A percentile compares a stretch with the other conserved stretches of the same genome.
phyloP scores from a whole-genome alignment of 2,888 invertebrate species.

The Calameuta idolon region DNA sequence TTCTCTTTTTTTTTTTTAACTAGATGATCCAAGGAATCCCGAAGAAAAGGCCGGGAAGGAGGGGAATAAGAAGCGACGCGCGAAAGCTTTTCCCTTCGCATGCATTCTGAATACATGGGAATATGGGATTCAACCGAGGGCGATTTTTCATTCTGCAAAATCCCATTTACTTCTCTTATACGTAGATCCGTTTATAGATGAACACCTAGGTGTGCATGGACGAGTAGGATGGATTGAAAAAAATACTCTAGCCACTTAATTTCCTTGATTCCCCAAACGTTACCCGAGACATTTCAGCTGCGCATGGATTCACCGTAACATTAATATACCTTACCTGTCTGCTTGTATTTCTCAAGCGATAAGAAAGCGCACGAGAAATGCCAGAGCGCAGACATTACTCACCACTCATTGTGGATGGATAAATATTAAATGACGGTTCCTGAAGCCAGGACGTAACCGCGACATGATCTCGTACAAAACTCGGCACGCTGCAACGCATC shows the following conservation, averaged over 20 bases:
- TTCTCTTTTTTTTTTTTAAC: neutral
- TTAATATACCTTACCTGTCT: neutral
- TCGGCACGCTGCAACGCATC: constrained; percentile 71
- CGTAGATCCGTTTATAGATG: neutral
- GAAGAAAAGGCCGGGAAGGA: neutral
- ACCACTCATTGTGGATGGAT: constrained; percentile 71
- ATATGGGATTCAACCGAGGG: neutral
- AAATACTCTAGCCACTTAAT: neutral
- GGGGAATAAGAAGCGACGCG: neutral
- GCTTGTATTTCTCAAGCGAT: neutral
- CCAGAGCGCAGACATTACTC: constrained; percentile 43
- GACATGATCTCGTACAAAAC: constrained; percentile 71
- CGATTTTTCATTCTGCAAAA: neutral
- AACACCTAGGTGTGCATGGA: neutral
- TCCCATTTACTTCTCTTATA: neutral
- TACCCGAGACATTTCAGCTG: neutral
- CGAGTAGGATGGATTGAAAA: neutral
- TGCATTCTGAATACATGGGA: neutral
- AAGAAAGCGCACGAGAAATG: neutral
- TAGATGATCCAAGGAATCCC: neutral
- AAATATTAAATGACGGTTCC: constrained; percentile 71
- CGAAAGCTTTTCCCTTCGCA: neutral
- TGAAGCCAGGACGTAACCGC: constrained; percentile 72
- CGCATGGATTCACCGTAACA: neutral
- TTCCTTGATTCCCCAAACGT: neutral